Evolutionary conservation across 2,888 invertebrate genomes (phyloP).

Genomic region (Eucera pruinosa): DNA sequence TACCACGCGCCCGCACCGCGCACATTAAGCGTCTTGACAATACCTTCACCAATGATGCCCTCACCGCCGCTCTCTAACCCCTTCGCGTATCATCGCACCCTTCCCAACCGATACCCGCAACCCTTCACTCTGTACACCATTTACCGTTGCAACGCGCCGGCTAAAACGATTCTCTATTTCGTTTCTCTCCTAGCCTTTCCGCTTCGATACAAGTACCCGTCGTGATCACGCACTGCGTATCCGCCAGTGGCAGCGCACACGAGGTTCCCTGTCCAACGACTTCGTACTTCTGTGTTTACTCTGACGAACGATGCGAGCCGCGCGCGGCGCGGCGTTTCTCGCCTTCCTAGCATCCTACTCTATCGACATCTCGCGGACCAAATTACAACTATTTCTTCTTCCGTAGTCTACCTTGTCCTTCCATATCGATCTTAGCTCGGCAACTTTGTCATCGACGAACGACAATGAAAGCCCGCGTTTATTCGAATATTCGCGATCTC

Average conservation of each 20-base stretch:
- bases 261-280: conserved; percentile 46
- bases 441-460: conserved; percentile 25
- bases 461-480: conserved; percentile 3
- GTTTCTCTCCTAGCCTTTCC: too few species aligned
- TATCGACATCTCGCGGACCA: conserved; percentile 31
- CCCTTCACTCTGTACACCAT: background rate
- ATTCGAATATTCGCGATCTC: background rate
- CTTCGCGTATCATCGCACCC: conserved; percentile 31
- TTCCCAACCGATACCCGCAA: conserved; percentile 9
- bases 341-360: conserved; percentile 18
- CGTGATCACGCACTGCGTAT: background rate
- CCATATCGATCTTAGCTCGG: too few species aligned
- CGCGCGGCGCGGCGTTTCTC: conserved; percentile 64
- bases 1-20: conserved; percentile 77
- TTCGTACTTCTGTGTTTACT: conserved; percentile 69
- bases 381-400: background rate
- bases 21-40: conserved; percentile 74
- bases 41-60: conserved; percentile 45
- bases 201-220: conserved; percentile 13
- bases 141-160: too few species aligned
- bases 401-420: conserved; percentile 2
- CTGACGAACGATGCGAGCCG: conserved; percentile 64
- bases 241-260: conserved; percentile 61
- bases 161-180: too few species aligned
- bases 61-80: conserved; percentile 41